A percentile compares a stretch with the other conserved stretches of the same genome.
Evolutionary conservation across 2,797 vertebrate species (phyloP).

Genomic region (Crocidura indochinensis): DNA sequence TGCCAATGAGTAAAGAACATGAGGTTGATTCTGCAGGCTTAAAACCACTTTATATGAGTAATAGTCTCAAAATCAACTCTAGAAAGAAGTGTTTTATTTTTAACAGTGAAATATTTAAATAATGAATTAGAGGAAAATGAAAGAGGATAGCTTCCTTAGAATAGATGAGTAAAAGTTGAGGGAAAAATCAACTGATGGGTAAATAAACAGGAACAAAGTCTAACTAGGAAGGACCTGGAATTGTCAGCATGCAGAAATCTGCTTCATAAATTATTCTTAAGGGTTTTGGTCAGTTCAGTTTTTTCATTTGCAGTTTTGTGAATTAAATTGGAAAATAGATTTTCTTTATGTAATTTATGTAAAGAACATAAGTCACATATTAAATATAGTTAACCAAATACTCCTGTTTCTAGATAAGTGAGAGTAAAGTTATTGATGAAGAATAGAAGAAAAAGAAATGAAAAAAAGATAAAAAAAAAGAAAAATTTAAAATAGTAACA

Average conservation of each 20-base stretch:
- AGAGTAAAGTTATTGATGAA: no score
- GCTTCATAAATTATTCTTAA: not conserved
- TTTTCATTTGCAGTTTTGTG: no score
- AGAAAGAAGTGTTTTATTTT: slow-evolving; percentile 4
- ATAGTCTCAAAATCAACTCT: not conserved
- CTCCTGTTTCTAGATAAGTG: no score
- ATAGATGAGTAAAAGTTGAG: slow-evolving; percentile 5
- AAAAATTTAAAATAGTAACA: no score
- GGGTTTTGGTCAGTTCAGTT: no score
- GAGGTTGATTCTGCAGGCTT: not conserved
- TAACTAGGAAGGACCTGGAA: slow-evolving; percentile 17
- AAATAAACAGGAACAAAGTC: slow-evolving; percentile 54
- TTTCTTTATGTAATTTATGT: no score
- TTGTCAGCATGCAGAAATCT: not conserved
- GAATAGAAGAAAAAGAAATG: no score
- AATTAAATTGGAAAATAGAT: no score
- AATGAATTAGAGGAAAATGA: slow-evolving; percentile 42
- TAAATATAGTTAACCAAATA: no score
- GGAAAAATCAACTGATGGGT: not conserved
- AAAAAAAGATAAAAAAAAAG: no score
- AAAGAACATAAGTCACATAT: no score
- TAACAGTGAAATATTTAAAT: slow-evolving; percentile 2
- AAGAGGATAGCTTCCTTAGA: not conserved
- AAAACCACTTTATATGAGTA: not conserved
- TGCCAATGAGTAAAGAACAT: not conserved